Evolutionary conservation across 2,888 invertebrate genomes (phyloP).

Genomic region (Muschampia plurimacula): DNA sequence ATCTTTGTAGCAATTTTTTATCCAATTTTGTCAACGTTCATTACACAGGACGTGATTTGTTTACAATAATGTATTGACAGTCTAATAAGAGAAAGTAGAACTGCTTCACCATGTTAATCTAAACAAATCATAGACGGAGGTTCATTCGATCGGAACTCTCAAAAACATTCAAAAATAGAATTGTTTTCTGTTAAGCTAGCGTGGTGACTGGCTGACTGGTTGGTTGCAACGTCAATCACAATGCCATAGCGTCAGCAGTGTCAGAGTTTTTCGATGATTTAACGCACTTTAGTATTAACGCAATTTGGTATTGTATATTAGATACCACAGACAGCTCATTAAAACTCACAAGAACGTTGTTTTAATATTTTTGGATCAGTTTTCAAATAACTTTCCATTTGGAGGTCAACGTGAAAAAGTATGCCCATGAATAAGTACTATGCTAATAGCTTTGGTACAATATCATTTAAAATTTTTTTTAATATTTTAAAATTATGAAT

Average conservation of each 20-base stretch:
- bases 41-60: too few species aligned
- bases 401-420: constrained; percentile 28
- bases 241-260: constrained; percentile 15
- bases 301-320: constrained; percentile 6
- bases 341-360: constrained; percentile 22
- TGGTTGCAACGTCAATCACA: constrained; percentile 13
- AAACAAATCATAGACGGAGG: too few species aligned
- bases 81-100: too few species aligned
- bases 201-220: not conserved
- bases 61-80: too few species aligned
- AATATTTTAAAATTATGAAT: not conserved
- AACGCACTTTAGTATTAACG: not conserved
- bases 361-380: constrained; percentile 28
- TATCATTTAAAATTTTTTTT: not conserved
- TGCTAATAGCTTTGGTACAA: not conserved
- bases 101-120: too few species aligned
- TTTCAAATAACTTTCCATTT: constrained; percentile 18
- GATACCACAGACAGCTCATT: constrained; percentile 26
- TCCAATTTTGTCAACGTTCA: too few species aligned
- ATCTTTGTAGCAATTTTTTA: too few species aligned
- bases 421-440: constrained; percentile 4
- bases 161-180: too few species aligned
- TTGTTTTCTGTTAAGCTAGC: too few species aligned
- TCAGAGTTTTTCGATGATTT: constrained; percentile 16
- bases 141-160: too few species aligned